Evolutionary conservation across 2,113 vertebrate genomes (phyloP).

Genomic region (Myrmophylax atrothorax): DNA sequence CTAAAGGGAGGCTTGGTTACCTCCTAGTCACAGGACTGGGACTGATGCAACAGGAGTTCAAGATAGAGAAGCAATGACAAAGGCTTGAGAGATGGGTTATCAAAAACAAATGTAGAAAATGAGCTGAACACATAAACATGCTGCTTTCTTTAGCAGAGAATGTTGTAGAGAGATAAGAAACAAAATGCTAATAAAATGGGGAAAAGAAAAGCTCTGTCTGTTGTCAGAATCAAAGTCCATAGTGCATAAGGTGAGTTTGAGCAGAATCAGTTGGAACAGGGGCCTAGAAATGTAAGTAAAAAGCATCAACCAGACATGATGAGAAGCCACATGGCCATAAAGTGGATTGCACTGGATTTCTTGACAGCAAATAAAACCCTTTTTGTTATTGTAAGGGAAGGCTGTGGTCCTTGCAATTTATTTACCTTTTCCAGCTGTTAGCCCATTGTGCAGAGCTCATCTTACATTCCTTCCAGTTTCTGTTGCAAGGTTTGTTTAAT

Average conservation of each 20-base stretch:
- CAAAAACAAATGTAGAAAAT: conserved; percentile 12
- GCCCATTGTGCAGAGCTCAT: neutral
- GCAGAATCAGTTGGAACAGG: neutral
- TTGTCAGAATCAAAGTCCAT: neutral
- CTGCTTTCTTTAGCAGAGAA: neutral
- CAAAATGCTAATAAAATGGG: neutral
- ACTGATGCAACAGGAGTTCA: neutral
- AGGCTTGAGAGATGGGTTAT: neutral
- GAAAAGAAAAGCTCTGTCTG: neutral
- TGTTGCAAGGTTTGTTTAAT: neutral
- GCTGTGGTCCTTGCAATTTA: neutral
- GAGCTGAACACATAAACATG: neutral
- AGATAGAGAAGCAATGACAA: neutral
- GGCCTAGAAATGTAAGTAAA: neutral
- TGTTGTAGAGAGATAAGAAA: neutral
- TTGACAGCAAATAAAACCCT: neutral
- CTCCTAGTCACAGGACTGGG: neutral
- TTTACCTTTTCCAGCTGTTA: neutral
- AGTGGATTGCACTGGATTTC: neutral
- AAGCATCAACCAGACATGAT: neutral
- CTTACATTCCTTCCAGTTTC: neutral
- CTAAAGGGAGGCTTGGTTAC: neutral
- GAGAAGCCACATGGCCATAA: neutral
- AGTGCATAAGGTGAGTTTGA: neutral
- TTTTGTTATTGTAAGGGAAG: neutral